Evolutionary conservation across 2,113 vertebrate species (phyloP), one percentile per base, ranked within the genome.

Genomic region (Xerus inauris): DNA sequence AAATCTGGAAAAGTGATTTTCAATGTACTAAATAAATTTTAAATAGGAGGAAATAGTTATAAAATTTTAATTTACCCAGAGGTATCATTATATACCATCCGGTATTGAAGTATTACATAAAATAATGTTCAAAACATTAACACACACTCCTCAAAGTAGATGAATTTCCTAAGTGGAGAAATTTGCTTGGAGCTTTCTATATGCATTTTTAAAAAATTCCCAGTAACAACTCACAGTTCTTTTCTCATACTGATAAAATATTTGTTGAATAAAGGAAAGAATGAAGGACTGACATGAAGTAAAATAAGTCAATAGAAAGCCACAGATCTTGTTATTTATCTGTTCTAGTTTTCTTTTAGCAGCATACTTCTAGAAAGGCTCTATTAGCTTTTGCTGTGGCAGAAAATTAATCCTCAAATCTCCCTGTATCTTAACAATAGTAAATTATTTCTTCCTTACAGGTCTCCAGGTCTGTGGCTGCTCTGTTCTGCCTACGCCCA

Each of bases 61-160:
- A 86, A 40, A 82, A 28, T 93, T 96, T 77, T 82, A 89, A 64
- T 87, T 79, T 87, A 38, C 8, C 8, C 40, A 42, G 19, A 45
- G 28, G 62, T 49, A 72, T 49, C 6, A 84, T 24, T 38, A 45
- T 73, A 75, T 45, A 79, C 8, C 40, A 45, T n/a, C 8, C 22
- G 65, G 1, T 71, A 59, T 40, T 83, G 10, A 57, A 92, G 79
- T 79, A 73, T 2, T 51, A 2, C 72, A 35, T 6, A 69, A 80
- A 91, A 83, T 87, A 83, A 87, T 28, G 72, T 93, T 62, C 10
- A 87, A 79, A 83, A 35, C 10, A 73, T 73, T 72, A 71, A 62
- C 87, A 5, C 17, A 22, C 30, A 69, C 8, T 75, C 8, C 4
- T 88, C 38, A 77, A 77, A 10, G 8, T 76, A 65, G 47, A 89